A percentile compares a stretch with the other conserved stretches of the same genome.
These are phyloP conservation scores for Taenioides sp. DNA, from an alignment of 2,797 vertebrate species.

Conservation along the genomic window DNA sequence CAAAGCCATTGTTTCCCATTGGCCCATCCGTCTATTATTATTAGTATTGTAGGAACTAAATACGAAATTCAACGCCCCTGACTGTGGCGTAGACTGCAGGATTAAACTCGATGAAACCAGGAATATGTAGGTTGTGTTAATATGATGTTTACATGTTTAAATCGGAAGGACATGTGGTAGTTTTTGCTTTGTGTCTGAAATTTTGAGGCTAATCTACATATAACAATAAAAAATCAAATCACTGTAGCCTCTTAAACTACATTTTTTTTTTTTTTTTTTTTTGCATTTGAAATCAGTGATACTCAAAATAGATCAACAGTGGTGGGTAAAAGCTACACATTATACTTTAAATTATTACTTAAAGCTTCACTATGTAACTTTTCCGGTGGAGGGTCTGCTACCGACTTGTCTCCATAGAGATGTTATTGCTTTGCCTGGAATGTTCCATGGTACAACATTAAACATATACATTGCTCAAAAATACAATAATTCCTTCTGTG, in stretches of 20 bases:
- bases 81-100: constrained; percentile 23
- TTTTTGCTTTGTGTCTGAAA: not conserved
- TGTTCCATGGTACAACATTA: too few relatives aligned
- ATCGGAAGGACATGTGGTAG: not conserved
- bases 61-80: constrained; percentile 8
- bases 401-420: too few relatives aligned
- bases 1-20: constrained; percentile 38
- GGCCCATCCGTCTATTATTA: constrained; percentile 22
- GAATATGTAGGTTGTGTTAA: not conserved
- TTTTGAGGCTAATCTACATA: not conserved
- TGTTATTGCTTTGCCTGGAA: too few relatives aligned
- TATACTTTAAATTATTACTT: too few relatives aligned
- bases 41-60: constrained; percentile 17
- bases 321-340: not conserved
- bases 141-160: constrained; percentile 6
- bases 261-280: not conserved
- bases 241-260: too few relatives aligned
- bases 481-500: too few relatives aligned
- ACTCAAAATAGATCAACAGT: not conserved
- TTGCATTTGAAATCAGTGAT: not conserved
- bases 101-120: constrained; percentile 1
- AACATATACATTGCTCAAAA: too few relatives aligned
- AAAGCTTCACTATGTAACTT: too few relatives aligned
- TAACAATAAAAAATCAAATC: not conserved
- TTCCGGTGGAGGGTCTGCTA: too few relatives aligned